Conservation (phyloP, 2,113 vertebrate species). For the Gopherus flavomarginatus region DNA sequence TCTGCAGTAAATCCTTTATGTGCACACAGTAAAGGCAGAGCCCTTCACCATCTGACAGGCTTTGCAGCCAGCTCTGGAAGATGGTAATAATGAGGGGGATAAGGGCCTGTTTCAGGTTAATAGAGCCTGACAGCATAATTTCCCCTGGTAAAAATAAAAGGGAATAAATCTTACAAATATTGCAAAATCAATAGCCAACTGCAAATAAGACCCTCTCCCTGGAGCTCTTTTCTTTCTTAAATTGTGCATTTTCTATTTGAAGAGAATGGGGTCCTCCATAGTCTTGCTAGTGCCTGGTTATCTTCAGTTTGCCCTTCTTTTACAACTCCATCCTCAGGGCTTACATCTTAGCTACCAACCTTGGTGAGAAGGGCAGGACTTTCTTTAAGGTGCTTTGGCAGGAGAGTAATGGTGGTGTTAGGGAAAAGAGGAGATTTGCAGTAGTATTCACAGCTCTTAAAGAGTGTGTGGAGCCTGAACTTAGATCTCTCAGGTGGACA, state of each 20-base stretch:
- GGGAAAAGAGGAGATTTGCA: neutral
- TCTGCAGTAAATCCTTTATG: neutral
- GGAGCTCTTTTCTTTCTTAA: conserved; percentile 17
- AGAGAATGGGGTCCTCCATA: neutral
- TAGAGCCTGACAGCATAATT: conserved; percentile 75
- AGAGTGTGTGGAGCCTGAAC: neutral
- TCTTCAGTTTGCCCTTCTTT: conserved; percentile 13
- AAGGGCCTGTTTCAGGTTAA: conserved; percentile 73
- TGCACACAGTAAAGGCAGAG: neutral
- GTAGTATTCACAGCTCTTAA: rapidly evolving
- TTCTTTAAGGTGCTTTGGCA: neutral
- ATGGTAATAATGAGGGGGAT: conserved; percentile 58
- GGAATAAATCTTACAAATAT: conserved; percentile 75
- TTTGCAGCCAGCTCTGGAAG: conserved; percentile 38
- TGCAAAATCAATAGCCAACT: conserved; percentile 76
- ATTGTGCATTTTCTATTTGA: conserved; percentile 54
- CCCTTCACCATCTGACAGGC: neutral
- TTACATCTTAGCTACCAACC: neutral
- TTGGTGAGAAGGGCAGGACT: neutral
- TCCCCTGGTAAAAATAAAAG: conserved; percentile 76
- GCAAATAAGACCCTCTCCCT: conserved; percentile 54
- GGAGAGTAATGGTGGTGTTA: neutral
- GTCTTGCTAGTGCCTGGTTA: conserved; percentile 44
- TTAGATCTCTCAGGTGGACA: neutral
- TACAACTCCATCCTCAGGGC: neutral